A percentile compares a stretch with the other conserved stretches of the same genome.
These are phyloP conservation scores for Lycocerus yunnanus DNA, from an alignment of 2,888 invertebrate species.

Conservation along the genomic window DNA sequence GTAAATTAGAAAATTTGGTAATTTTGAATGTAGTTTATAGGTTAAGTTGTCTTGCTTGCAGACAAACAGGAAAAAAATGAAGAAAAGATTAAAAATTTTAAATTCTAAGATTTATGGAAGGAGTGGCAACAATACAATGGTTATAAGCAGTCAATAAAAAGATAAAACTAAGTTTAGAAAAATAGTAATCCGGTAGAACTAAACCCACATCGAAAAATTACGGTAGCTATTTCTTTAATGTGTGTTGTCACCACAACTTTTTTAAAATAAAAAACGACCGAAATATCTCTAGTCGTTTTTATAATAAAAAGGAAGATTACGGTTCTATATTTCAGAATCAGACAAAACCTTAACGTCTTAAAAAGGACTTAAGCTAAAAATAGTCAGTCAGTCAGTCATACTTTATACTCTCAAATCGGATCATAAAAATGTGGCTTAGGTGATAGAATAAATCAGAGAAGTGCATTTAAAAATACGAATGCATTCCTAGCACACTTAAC, in stretches of 20 bases:
- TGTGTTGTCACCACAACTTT: background rate
- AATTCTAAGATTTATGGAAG: background rate
- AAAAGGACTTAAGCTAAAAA: constrained; percentile 5
- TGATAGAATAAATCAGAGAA: constrained; percentile 9
- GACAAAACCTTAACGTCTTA: constrained; percentile 13
- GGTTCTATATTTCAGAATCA: constrained; percentile 22
- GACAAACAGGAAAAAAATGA: background rate
- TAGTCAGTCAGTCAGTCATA: background rate
- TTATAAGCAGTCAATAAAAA: background rate
- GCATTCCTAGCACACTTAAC: constrained; percentile 2
- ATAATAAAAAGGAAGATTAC: constrained; percentile 12
- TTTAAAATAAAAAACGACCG: background rate
- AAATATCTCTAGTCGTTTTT: background rate
- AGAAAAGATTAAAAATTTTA: background rate
- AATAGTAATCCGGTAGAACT: background rate
- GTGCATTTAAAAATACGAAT: background rate
- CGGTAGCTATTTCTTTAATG: background rate
- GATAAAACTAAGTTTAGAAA: background rate
- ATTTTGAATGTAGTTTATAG: background rate
- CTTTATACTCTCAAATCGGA: constrained; percentile 13
- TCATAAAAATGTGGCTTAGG: constrained; percentile 1
- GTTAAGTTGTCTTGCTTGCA: background rate
- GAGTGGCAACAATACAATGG: background rate
- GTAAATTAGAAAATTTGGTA: background rate
- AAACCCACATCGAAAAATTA: background rate